phyloP scores from a whole-genome alignment of 2,888 invertebrate genomes.

The Neoaliturus tenellus region DNA sequence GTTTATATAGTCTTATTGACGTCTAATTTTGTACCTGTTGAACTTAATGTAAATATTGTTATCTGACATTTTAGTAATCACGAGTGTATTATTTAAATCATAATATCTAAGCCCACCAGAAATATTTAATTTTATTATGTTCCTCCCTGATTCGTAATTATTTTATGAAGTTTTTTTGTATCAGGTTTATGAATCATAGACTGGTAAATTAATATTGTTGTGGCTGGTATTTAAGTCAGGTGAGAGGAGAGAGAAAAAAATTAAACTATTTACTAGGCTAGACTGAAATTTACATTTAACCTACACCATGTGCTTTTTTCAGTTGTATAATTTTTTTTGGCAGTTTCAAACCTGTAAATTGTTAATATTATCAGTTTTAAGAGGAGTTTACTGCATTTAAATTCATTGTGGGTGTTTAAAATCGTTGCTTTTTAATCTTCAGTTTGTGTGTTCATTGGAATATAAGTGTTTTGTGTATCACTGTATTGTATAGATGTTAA shows the following conservation, averaged over 20 bases:
- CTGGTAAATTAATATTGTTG: conserved; percentile 20
- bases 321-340: no score
- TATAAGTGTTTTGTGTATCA: background rate
- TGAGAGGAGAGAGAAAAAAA: conserved; percentile 21
- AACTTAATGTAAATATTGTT: conserved; percentile 46
- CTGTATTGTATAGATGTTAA: background rate
- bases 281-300: background rate
- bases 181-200: conserved; percentile 14
- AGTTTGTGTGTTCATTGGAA: background rate
- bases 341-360: no score
- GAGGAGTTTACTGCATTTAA: background rate
- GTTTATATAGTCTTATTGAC: conserved; percentile 38
- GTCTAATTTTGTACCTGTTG: conserved; percentile 52
- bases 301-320: no score
- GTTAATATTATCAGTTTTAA: no score
- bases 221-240: background rate
- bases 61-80: conserved; percentile 28
- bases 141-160: conserved; percentile 24
- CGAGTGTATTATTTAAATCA: conserved; percentile 20
- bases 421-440: background rate
- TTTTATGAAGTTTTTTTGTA: background rate
- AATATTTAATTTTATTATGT: conserved; percentile 26
- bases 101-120: conserved; percentile 41
- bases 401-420: background rate
- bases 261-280: background rate